These are phyloP conservation scores for Agrotis clavis DNA, from an alignment of 2,888 invertebrate species.

Conservation along the genomic window DNA sequence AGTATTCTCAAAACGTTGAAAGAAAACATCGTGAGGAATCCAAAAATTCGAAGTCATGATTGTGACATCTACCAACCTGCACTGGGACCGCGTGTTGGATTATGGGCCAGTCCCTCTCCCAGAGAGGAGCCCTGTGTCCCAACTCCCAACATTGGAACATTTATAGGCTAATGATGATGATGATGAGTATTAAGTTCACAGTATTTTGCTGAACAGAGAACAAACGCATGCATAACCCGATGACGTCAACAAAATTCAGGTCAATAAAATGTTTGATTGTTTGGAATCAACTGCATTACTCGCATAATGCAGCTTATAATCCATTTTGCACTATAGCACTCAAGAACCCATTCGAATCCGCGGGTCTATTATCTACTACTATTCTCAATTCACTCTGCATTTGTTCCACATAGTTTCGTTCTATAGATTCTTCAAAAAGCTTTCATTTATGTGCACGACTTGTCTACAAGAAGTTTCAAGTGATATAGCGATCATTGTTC, in stretches of 20 bases:
- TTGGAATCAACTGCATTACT: slow-evolving; percentile 25
- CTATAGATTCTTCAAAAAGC: slow-evolving; percentile 35
- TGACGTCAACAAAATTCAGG: slow-evolving; percentile 23
- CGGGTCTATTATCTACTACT: slow-evolving; percentile 23
- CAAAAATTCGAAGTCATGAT: too few relatives aligned
- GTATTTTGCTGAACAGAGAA: slow-evolving; percentile 1
- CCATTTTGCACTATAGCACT: slow-evolving; percentile 24
- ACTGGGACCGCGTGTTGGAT: too few relatives aligned
- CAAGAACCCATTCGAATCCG: slow-evolving; percentile 32
- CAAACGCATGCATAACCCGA: slow-evolving; percentile 2
- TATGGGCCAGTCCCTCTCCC: too few relatives aligned
- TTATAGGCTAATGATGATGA: too few relatives aligned
- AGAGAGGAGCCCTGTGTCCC: too few relatives aligned
- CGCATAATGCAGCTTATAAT: slow-evolving; percentile 19
- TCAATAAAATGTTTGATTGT: slow-evolving; percentile 16
- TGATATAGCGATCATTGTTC: slow-evolving; percentile 58
- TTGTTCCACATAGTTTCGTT: slow-evolving; percentile 24
- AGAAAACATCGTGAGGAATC: too few relatives aligned
- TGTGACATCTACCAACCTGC: too few relatives aligned
- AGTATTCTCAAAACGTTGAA: too few relatives aligned
- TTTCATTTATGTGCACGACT: slow-evolving; percentile 41
- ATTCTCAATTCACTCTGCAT: slow-evolving; percentile 30
- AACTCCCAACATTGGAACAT: too few relatives aligned
- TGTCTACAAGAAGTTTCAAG: slow-evolving; percentile 53
- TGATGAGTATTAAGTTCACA: slow-evolving; percentile 9